Percentiles rank a stretch among this genome's conserved stretches.
Evolutionary conservation across 1,140 invertebrate species (phyloP).

Genomic region (Lasaia peninsularis): DNA sequence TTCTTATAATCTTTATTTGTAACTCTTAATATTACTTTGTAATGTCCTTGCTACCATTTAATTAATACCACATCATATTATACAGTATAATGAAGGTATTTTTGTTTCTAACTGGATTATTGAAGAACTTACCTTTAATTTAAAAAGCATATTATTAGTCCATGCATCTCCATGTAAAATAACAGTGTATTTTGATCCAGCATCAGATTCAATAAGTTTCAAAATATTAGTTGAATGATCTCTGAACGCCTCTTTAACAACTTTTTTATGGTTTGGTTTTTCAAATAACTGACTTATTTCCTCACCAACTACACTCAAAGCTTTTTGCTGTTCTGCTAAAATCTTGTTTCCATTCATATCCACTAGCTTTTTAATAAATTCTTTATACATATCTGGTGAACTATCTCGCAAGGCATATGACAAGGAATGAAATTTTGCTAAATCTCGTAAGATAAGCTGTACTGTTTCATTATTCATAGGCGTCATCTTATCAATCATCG

Average conservation of each 20-base stretch:
- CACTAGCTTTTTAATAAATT: slow-evolving; percentile 15
- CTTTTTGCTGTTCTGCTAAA: neutral
- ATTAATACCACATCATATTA: too few relatives aligned
- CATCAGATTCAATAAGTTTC: slow-evolving; percentile 13
- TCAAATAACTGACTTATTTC: slow-evolving; percentile 19
- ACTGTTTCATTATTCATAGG: slow-evolving; percentile 24
- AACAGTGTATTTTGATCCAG: slow-evolving; percentile 21
- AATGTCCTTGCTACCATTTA: too few relatives aligned
- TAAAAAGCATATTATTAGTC: slow-evolving; percentile 28
- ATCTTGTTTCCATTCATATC: slow-evolving; percentile 16
- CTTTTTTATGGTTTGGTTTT: slow-evolving; percentile 18
- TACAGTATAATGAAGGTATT: too few relatives aligned
- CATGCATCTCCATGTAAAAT: slow-evolving; percentile 25
- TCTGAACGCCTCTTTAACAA: slow-evolving; percentile 9
- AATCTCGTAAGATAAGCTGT: slow-evolving; percentile 21
- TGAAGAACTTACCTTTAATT: slow-evolving; percentile 16
- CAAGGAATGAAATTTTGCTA: slow-evolving; percentile 29
- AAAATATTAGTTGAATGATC: neutral
- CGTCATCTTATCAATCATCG: slow-evolving; percentile 27
- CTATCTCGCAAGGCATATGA: slow-evolving; percentile 24
- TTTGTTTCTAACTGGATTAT: too few relatives aligned
- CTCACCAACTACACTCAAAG: slow-evolving; percentile 5
- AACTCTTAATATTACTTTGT: too few relatives aligned
- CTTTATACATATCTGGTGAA: slow-evolving; percentile 21
- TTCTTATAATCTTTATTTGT: too few relatives aligned